These are phyloP conservation scores for Drosophila bocqueti DNA, from an alignment of 1,140 invertebrate species.

Conservation along the genomic window DNA sequence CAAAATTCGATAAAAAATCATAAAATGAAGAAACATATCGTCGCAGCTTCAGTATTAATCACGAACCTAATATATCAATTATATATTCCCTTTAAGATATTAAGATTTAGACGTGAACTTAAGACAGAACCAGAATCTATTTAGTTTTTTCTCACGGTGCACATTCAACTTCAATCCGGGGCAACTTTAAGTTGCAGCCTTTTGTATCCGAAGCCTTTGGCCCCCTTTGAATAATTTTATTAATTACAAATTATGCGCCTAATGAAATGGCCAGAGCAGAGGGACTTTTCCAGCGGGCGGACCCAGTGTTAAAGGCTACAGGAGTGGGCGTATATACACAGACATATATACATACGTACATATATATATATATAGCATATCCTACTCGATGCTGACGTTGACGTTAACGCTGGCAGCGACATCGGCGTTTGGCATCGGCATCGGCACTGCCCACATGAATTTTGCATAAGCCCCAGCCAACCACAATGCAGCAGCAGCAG, in stretches of 20 bases:
- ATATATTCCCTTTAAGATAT: neutral
- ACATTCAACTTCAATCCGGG: conserved; percentile 4
- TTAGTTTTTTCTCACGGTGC: neutral
- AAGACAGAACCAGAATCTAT: too few relatives aligned
- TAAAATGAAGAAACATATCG: too few relatives aligned
- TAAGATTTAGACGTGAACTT: too few relatives aligned
- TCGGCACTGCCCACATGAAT: conserved; percentile 73
- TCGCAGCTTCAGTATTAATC: neutral
- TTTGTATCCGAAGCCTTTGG: conserved; percentile 41
- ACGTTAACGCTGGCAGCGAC: conserved; percentile 48
- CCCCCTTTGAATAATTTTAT: conserved; percentile 67
- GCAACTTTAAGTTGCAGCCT: conserved; percentile 14
- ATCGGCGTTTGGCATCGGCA: conserved; percentile 25
- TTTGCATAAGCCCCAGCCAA: conserved; percentile 81
- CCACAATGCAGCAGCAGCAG: conserved; percentile 72
- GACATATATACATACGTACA: neutral
- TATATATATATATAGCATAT: neutral
- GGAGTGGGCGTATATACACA: neutral
- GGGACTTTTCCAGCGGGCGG: neutral
- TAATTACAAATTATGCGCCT: conserved; percentile 82
- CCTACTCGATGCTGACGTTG: conserved; percentile 31
- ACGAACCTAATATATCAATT: neutral
- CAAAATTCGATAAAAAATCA: too few relatives aligned
- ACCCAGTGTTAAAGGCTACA: neutral
- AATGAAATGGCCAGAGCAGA: conserved; percentile 63